Conservation (phyloP, 2,113 vertebrate genomes). For the Syngnathus scovelli region DNA sequence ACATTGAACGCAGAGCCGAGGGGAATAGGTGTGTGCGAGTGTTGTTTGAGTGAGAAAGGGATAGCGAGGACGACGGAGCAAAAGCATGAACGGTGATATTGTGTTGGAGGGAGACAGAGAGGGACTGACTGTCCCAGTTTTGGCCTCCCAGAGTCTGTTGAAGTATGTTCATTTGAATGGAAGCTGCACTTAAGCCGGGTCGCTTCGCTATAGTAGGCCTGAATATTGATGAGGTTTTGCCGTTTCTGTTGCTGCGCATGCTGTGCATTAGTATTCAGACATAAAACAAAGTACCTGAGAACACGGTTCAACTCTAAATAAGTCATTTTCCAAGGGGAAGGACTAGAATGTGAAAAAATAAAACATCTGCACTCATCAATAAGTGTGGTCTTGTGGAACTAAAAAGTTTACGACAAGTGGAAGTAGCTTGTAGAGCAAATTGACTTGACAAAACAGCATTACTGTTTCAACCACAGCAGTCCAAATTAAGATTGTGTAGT, state of each 20-base stretch:
- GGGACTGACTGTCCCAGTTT: conserved; percentile 48
- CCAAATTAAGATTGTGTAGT: conserved; percentile 29
- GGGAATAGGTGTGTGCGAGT: conserved; percentile 36
- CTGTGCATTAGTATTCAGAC: conserved; percentile 18
- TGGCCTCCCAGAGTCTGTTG: conserved; percentile 34
- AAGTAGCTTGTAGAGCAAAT: conserved; percentile 31
- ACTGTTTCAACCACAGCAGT: conserved; percentile 27
- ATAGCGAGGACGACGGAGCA: neutral
- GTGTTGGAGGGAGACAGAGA: conserved; percentile 28
- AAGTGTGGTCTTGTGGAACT: conserved; percentile 15
- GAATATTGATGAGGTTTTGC: conserved; percentile 36
- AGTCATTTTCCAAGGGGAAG: conserved; percentile 17
- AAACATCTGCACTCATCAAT: conserved; percentile 11
- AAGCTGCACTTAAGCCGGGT: conserved; percentile 24
- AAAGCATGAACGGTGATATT: conserved; percentile 36
- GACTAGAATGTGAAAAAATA: conserved; percentile 2
- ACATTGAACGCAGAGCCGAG: conserved; percentile 48
- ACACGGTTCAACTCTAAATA: conserved; percentile 13
- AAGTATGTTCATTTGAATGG: conserved; percentile 48
- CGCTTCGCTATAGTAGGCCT: conserved; percentile 26
- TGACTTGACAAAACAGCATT: conserved; percentile 39
- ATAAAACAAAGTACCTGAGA: conserved; percentile 15
- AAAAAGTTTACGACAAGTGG: conserved; percentile 15
- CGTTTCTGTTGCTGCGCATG: conserved; percentile 18
- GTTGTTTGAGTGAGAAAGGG: conserved; percentile 5